Percentiles rank a stretch among this genome's conserved stretches.
Evolutionary conservation across 2,888 invertebrate genomes (phyloP).

Genomic region (Mayetiola destructor): DNA sequence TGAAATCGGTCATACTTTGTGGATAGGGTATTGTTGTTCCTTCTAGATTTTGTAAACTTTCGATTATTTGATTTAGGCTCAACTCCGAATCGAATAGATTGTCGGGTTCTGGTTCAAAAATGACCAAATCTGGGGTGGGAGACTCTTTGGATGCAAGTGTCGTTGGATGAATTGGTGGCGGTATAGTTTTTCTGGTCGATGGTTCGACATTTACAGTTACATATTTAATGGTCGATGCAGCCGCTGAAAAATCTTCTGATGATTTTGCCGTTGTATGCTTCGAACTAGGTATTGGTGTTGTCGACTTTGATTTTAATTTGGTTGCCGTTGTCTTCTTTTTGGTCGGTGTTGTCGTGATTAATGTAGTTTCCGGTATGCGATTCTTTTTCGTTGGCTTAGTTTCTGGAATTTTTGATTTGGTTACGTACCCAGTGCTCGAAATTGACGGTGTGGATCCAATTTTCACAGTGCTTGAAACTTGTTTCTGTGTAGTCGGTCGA

Average conservation of each 20-base stretch:
- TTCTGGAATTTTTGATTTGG: background rate
- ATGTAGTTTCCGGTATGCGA: background rate
- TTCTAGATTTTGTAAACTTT: conserved; percentile 4
- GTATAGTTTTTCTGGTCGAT: background rate
- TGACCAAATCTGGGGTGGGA: background rate
- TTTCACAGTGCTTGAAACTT: conserved; percentile 5
- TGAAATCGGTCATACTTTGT: background rate
- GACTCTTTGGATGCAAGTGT: background rate
- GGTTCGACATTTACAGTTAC: background rate
- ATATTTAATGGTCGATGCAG: background rate
- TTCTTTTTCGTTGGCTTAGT: background rate
- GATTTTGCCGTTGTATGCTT: background rate
- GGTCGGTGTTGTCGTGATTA: conserved; percentile 13
- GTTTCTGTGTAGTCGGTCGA: background rate
- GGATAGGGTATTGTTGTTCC: background rate
- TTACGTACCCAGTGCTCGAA: background rate
- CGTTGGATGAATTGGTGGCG: background rate
- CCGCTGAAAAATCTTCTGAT: background rate
- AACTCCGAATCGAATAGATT: conserved; percentile 12
- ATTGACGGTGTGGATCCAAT: conserved; percentile 6
- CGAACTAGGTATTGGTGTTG: conserved; percentile 14
- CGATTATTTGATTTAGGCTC: conserved; percentile 15
- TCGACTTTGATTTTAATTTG: conserved; percentile 16
- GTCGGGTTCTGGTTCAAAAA: background rate
- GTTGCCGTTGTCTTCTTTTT: conserved; percentile 20